Conservation (phyloP, 37 sponge, comb jelly and placozoan genomes). For the Mnemiopsis leidyi region DNA sequence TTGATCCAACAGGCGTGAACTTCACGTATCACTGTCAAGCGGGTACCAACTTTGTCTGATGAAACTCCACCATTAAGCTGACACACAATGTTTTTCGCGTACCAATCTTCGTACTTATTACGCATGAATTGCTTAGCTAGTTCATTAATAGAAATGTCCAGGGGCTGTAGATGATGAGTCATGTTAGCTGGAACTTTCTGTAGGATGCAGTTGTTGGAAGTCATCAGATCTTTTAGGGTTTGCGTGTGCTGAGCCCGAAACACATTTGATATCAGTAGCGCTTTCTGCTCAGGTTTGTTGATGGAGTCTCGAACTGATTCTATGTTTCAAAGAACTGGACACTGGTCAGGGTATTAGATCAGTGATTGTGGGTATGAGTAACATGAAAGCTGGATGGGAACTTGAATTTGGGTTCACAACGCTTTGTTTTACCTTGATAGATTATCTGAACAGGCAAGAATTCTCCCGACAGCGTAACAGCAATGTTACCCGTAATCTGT, state of each 20-base stretch:
- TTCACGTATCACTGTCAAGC: too few relatives aligned
- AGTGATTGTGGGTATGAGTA: background rate
- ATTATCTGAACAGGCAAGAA: constrained; percentile 63
- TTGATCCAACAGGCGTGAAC: too few relatives aligned
- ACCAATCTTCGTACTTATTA: background rate
- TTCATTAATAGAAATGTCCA: background rate
- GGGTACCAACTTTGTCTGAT: too few relatives aligned
- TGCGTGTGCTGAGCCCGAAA: background rate
- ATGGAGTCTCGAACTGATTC: background rate
- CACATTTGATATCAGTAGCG: background rate
- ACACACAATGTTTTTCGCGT: too few relatives aligned
- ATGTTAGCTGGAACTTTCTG: background rate
- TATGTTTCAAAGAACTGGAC: too few relatives aligned
- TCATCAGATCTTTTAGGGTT: background rate
- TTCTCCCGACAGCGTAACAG: constrained; percentile 63
- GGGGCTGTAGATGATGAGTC: background rate
- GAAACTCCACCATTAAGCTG: too few relatives aligned
- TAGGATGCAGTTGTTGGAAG: background rate
- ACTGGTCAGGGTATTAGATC: too few relatives aligned
- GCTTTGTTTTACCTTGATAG: constrained; percentile 61
- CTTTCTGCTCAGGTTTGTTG: background rate
- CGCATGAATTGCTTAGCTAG: background rate
- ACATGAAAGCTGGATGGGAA: background rate
- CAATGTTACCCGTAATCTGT: constrained; percentile 65
- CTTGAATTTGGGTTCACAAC: too few relatives aligned